Conservation (phyloP, 1,140 invertebrate genomes). For the Zaprionus inermis region DNA sequence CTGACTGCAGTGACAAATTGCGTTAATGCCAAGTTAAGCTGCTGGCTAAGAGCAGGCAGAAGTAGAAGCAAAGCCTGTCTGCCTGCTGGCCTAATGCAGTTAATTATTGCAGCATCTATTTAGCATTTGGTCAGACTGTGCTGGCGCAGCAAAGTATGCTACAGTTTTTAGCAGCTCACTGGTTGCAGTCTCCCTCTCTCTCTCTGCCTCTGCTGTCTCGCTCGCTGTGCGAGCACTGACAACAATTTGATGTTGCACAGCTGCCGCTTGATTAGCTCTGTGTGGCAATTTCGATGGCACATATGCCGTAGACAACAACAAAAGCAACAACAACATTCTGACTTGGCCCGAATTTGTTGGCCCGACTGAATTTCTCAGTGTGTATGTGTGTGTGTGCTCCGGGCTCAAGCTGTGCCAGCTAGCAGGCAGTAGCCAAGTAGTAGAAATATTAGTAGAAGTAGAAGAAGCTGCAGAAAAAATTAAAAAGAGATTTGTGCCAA, state of each 20-base stretch:
- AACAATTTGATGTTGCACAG: conserved; percentile 52
- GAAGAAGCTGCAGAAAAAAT: conserved; percentile 41
- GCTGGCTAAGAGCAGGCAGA: conserved; percentile 32
- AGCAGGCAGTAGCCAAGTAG: neutral
- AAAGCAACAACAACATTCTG: conserved; percentile 24
- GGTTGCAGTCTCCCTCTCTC: neutral
- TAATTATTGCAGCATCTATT: conserved; percentile 75
- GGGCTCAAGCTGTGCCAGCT: conserved; percentile 19
- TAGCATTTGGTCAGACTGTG: conserved; percentile 40
- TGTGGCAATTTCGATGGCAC: conserved; percentile 52
- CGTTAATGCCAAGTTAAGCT: conserved; percentile 74
- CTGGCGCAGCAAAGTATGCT: conserved; percentile 39
- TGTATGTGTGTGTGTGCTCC: no score
- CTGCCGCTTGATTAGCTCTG: conserved; percentile 70
- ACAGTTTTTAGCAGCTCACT: conserved; percentile 4
- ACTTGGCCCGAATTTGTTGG: conserved; percentile 24
- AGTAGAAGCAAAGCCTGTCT: neutral
- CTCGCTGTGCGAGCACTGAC: conserved; percentile 3
- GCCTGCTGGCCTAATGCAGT: conserved; percentile 53
- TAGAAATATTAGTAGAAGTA: neutral
- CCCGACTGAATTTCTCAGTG: conserved; percentile 37
- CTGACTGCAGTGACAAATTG: conserved; percentile 70
- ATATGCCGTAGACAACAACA: conserved; percentile 62
- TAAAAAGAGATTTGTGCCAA: conserved; percentile 77
- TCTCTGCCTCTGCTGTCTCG: neutral